Conservation (phyloP, 2,797 vertebrate genomes). For the Prunella strophiata region DNA sequence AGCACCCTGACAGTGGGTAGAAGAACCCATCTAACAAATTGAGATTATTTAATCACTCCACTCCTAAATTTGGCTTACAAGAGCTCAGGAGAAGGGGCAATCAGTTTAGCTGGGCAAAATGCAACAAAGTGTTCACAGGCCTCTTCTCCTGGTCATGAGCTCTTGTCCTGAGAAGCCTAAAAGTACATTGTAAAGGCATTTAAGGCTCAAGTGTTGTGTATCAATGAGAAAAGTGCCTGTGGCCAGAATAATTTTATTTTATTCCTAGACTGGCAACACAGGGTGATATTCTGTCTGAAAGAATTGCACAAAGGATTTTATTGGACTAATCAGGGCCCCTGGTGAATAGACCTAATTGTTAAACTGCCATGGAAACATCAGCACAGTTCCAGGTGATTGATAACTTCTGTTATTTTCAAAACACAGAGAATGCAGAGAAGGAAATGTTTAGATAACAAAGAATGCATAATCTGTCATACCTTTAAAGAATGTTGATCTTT, state of each 20-base stretch:
- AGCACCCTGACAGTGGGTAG: not conserved
- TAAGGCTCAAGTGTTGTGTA: not conserved
- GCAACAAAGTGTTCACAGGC: not conserved
- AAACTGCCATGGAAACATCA: slow-evolving; percentile 64
- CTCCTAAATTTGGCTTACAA: not conserved
- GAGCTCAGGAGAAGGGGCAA: not conserved
- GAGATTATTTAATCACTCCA: not conserved
- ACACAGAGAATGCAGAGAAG: slow-evolving; percentile 18
- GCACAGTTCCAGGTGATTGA: slow-evolving; percentile 33
- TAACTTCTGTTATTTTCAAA: slow-evolving; percentile 63
- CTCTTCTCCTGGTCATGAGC: not conserved
- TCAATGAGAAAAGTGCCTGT: slow-evolving; percentile 17
- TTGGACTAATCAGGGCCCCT: slow-evolving; percentile 12
- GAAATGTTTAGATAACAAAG: slow-evolving; percentile 52
- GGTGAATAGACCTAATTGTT: slow-evolving; percentile 69
- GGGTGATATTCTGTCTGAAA: slow-evolving; percentile 18
- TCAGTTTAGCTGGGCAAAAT: not conserved
- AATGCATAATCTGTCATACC: not conserved
- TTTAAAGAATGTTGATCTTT: not conserved
- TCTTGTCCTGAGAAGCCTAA: not conserved
- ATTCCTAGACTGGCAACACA: not conserved
- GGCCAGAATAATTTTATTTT: slow-evolving; percentile 31
- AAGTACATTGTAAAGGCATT: not conserved
- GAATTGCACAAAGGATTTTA: slow-evolving; percentile 35
- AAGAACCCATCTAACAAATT: not conserved